Base-by-base conservation (phyloP, 2,113 vertebrate genomes). In the Scortum barcoo region DNA sequence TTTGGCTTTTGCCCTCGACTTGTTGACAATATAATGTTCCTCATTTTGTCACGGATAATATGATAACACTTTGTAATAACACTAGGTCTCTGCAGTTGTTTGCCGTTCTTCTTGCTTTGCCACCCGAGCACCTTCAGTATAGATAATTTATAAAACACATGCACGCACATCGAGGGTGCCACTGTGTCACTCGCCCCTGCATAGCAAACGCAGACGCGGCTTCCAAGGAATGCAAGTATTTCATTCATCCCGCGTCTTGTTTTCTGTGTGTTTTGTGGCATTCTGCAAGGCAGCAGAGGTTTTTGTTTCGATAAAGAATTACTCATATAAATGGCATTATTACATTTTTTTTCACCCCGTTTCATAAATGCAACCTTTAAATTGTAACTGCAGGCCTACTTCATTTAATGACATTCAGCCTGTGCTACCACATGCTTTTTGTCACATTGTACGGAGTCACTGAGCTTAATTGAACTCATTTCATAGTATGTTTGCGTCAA, bases 121-220 rank as follows among this genome's bases (percentile, higher is more conserved):
- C 67, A 28, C 14, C 9, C 4, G 12, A 80, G 53, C 38, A 30
- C 14, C 22, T 16, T 1, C 48, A 1, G 30, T 46, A 69, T 79
- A 57, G 77, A 72, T 80, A 36, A 82, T 80, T 77, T 22, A 75
- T 79, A 7, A 48, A 75, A 68, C 63, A 68, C 58, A 63, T 66
- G 68, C 73, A 78, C 48, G 50, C 76, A 58, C n/a, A 58, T 46
- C 5, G 0, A 51, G 17, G 14, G 38, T 60, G 60, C 33, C 33
- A 48, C 44, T 7, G 40, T 50, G 69, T 76, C 81, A 73, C 40
- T 26, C 46, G 38, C 12, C n/a, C 56, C 58, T 28, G 42, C 33
- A 12, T 33, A 20, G 33, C 26, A 51, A 7, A 70, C n/a, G 62
- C 28, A n/a, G 65, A 71, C 38, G 26, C 7, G 16, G 17, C 33